These are phyloP conservation scores for Phalera bucephala DNA, from an alignment of 2,888 invertebrate genomes.

Conservation along the genomic window DNA sequence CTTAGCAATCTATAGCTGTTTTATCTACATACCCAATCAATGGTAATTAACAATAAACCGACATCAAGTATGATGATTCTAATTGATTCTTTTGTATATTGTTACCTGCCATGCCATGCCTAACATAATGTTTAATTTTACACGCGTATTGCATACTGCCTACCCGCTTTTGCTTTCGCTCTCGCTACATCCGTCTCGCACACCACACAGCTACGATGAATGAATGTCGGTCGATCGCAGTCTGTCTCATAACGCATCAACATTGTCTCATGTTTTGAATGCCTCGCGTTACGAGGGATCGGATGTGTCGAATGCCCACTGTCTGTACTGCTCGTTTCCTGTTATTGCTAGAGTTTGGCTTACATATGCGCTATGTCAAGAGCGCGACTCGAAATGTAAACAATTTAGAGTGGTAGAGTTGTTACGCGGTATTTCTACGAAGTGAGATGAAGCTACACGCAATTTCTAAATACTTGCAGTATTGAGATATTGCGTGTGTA, in stretches of 20 bases:
- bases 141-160: too few species aligned
- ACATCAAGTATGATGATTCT: too few species aligned
- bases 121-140: too few species aligned
- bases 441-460: too few species aligned
- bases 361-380: conserved; percentile 2
- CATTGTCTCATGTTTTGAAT: conserved; percentile 33
- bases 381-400: background rate
- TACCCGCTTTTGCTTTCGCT: background rate
- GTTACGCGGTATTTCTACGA: too few species aligned
- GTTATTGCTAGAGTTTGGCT: conserved; percentile 19
- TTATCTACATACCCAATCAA: too few species aligned
- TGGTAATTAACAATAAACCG: too few species aligned
- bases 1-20: too few species aligned
- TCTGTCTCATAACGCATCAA: conserved; percentile 13
- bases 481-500: too few species aligned
- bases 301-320: conserved; percentile 15
- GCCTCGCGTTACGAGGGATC: conserved; percentile 18
- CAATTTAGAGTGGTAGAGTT: background rate
- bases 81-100: too few species aligned
- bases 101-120: too few species aligned
- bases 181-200: conserved; percentile 1
- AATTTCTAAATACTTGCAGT: too few species aligned
- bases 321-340: conserved; percentile 24
- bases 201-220: conserved; percentile 10
- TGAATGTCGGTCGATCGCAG: conserved; percentile 28